Evolutionary conservation across 1,140 invertebrate genomes (phyloP).

Genomic region (Temnothorax nylanderi): DNA sequence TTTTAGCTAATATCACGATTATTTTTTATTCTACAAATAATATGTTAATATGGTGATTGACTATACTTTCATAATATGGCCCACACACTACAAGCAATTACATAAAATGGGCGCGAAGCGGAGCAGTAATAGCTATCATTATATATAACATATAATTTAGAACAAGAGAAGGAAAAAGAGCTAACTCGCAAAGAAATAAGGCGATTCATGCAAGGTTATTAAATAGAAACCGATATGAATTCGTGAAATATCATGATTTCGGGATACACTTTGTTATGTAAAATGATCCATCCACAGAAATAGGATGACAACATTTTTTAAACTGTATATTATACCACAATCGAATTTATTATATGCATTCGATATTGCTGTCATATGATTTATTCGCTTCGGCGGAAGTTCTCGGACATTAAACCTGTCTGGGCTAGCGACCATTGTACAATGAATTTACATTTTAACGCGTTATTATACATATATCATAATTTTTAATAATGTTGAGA

Average conservation of each 20-base stretch:
- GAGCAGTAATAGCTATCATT: slow-evolving; percentile 49
- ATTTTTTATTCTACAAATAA: slow-evolving; percentile 9
- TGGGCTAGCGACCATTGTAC: slow-evolving; percentile 35
- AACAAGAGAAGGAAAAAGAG: not conserved
- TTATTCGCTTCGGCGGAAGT: slow-evolving; percentile 53
- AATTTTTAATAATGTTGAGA: slow-evolving; percentile 43
- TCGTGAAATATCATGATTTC: slow-evolving; percentile 23
- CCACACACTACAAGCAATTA: slow-evolving; percentile 6
- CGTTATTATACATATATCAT: slow-evolving; percentile 56
- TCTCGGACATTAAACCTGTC: slow-evolving; percentile 56
- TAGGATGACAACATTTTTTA: slow-evolving; percentile 39
- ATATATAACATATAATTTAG: slow-evolving; percentile 54
- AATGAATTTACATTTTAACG: slow-evolving; percentile 60
- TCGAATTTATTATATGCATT: slow-evolving; percentile 47
- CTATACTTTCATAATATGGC: not conserved
- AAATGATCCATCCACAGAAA: slow-evolving; percentile 31
- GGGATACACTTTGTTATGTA: slow-evolving; percentile 6
- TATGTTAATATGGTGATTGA: slow-evolving; percentile 40
- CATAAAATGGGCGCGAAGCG: slow-evolving; percentile 27
- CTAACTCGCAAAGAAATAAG: not conserved
- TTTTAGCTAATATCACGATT: not conserved
- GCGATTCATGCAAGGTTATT: not conserved
- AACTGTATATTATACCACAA: slow-evolving; percentile 38
- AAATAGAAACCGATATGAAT: slow-evolving; percentile 20
- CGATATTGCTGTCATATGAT: slow-evolving; percentile 49